Base-by-base conservation (phyloP, 2,113 vertebrate species). In the Ailurus styani region DNA sequence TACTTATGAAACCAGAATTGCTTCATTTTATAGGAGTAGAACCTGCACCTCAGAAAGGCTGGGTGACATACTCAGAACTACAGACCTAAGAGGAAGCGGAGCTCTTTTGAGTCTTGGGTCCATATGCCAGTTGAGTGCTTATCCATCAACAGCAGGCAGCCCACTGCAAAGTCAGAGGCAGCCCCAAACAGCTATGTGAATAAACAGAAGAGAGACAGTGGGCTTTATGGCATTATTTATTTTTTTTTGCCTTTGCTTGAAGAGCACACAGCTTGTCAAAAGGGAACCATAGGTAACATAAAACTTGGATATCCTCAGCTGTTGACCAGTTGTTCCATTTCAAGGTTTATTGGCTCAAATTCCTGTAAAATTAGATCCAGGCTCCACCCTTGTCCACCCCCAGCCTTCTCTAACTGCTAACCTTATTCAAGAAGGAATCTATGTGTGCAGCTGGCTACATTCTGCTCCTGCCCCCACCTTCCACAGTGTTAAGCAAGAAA, bases 401-500 rank as follows among this genome's bases (percentile, higher is more conserved):
- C 27, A 12, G 29, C 45, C 29, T 90, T 62, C 75, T 77, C 18
- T 66, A 29, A 45, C 29, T 54, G 82, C 77, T 70, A 78, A 78
- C 92, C 64, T 31, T 90, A 45, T 37, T 89, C 47, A 60, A 88
- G 95, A 95, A 97, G 91, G n/a, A 54, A 27, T 96, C 66, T 96
- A 6, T 40, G 90, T 3, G 81, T 96, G 77, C 70, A 97, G 93
- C 97, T 97, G 14, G 78, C 82, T 70, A 29, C 47, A 60, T 62
- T 94, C 52, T 85, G 72, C 94, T 90, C 55, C 50, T 57, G 66
- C 95, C 55, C 64, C 42, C 5, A 87, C 75, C 68, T 87, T 85
- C 87, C 70, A 34, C 1, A 37, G 54, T 60, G 50, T n/a, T 97
- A 52, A 97, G 94, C 87, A 96, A 96, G 96, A 97, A 95, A 96